Evolutionary conservation across 23 tunicate species (phyloP).

Genomic region (Trididemnum nubilum): DNA sequence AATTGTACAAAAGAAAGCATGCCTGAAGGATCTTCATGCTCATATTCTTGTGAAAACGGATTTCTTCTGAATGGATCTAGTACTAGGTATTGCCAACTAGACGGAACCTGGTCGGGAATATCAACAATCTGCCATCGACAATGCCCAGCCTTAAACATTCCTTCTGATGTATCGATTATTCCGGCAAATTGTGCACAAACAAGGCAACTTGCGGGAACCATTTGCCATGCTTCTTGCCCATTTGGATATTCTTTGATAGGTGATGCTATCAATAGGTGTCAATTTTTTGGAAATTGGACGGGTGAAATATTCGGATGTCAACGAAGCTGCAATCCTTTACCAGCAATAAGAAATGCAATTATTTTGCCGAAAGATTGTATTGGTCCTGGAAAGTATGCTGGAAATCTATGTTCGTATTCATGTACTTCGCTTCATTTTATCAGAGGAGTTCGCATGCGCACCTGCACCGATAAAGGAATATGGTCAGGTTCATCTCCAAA

Average conservation of each 20-base stretch:
- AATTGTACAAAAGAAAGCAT: background rate
- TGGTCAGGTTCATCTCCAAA: constrained; percentile 28
- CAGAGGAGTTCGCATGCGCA: background rate
- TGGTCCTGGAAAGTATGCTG: background rate
- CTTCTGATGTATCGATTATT: background rate
- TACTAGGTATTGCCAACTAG: background rate
- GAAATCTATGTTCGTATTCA: constrained; percentile 23
- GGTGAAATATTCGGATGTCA: background rate
- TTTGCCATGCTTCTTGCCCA: constrained; percentile 5
- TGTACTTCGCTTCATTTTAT: constrained; percentile 11
- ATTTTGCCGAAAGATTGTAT: constrained; percentile 37
- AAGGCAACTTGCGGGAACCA: background rate
- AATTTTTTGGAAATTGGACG: background rate
- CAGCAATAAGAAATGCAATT: constrained; percentile 9
- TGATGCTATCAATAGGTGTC: background rate
- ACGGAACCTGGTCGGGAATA: constrained; percentile 15
- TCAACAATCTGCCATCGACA: background rate
- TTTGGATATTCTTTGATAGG: background rate
- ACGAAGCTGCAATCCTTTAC: constrained; percentile 14
- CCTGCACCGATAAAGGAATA: constrained; percentile 24
- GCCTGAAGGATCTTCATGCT: constrained; percentile 15
- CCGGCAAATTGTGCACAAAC: background rate
- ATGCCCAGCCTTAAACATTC: background rate
- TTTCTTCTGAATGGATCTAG: background rate
- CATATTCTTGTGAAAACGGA: background rate